Percentiles rank a stretch among this genome's conserved stretches.
phyloP scores from a whole-genome alignment of 2,797 vertebrate genomes.

The Melanitta fusca region DNA sequence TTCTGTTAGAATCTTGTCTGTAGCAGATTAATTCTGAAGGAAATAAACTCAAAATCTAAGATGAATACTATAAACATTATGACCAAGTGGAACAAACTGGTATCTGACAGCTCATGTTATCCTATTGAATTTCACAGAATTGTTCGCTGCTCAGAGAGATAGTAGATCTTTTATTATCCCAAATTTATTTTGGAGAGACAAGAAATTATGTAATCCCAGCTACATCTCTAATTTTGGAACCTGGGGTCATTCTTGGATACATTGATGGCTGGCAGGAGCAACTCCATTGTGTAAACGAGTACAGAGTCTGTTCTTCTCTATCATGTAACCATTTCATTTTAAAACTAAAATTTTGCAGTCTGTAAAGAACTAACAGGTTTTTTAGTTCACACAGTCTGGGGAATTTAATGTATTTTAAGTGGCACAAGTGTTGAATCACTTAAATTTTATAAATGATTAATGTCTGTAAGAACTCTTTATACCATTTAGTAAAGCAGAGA shows the following conservation, averaged over 20 bases:
- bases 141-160: not conserved
- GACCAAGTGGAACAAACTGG: not conserved
- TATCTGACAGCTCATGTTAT: not conserved
- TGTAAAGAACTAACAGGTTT: not conserved
- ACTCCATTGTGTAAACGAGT: not conserved
- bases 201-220: not conserved
- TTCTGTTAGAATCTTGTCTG: not conserved
- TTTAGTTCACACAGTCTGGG: not conserved
- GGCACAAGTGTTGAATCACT: not conserved
- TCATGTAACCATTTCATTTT: not conserved
- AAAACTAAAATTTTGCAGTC: not conserved
- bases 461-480: not conserved
- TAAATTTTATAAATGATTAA: not conserved
- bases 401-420: not conserved
- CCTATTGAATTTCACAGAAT: not conserved
- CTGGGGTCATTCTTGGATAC: not conserved
- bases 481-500: not conserved
- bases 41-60: not conserved
- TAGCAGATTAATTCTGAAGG: constrained; percentile 8
- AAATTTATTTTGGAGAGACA: not conserved
- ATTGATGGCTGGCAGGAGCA: not conserved
- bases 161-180: not conserved
- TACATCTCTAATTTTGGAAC: constrained; percentile 8
- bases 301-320: not conserved
- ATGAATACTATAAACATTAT: not conserved